phyloP scores from a whole-genome alignment of 2,797 vertebrate species.

The Darevskia mixta region DNA sequence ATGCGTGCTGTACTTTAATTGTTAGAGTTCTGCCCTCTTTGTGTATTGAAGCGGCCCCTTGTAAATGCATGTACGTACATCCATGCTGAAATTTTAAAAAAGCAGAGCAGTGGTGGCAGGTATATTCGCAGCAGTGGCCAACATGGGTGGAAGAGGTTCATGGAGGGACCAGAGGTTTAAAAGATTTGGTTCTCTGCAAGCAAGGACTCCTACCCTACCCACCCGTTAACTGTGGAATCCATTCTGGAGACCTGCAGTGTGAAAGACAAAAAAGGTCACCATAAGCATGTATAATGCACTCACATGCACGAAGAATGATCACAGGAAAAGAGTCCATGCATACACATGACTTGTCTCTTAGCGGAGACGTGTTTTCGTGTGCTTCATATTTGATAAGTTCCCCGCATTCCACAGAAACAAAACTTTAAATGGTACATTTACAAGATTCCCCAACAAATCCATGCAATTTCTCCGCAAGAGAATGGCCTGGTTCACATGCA shows the following conservation, averaged over 20 bases:
- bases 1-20: no score
- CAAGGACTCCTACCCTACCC: background rate
- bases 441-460: background rate
- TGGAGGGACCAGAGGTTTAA: background rate
- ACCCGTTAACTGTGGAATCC: background rate
- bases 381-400: background rate
- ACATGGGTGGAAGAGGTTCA: background rate
- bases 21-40: background rate
- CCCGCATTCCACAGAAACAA: background rate
- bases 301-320: background rate
- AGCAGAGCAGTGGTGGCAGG: background rate
- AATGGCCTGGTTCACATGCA: no score
- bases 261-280: background rate
- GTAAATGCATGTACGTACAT: background rate
- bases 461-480: background rate
- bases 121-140: background rate
- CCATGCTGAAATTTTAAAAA: background rate
- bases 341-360: background rate
- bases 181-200: background rate
- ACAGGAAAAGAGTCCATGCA: background rate
- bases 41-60: background rate
- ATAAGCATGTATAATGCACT: no score
- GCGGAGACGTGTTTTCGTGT: no score
- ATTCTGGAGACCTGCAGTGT: background rate
- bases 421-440: background rate